Evolutionary conservation across 2,797 vertebrate genomes (phyloP).

Genomic region (Sebastes diaconus): DNA sequence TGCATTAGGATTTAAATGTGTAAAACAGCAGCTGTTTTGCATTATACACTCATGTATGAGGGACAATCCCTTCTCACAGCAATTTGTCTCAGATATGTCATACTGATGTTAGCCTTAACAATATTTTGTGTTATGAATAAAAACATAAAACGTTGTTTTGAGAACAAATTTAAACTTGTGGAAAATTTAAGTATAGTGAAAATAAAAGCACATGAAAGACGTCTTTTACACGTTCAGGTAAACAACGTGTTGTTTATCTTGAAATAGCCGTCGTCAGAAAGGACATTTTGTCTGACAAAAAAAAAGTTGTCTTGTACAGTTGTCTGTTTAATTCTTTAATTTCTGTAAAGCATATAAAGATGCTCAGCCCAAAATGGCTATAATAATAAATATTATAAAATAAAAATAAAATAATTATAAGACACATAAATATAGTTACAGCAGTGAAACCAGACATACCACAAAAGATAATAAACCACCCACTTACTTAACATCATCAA

Average conservation of each 20-base stretch:
- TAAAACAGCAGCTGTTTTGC: constrained; percentile 60
- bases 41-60: constrained; percentile 61
- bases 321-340: neutral
- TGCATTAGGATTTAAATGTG: constrained; percentile 15
- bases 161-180: constrained; percentile 61
- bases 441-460: neutral
- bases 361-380: neutral
- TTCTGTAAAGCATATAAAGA: neutral
- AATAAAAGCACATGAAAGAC: constrained; percentile 9
- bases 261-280: neutral
- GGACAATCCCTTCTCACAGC: constrained; percentile 29
- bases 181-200: constrained; percentile 29
- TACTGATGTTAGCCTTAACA: constrained; percentile 56
- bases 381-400: neutral
- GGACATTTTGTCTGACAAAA: neutral
- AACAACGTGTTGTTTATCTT: neutral
- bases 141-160: constrained; percentile 71
- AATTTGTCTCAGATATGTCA: constrained; percentile 15
- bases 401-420: too few species aligned
- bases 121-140: constrained; percentile 75
- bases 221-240: neutral
- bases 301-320: neutral
- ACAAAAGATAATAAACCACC: neutral
- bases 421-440: too few species aligned
- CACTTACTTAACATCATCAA: neutral